These are phyloP conservation scores for Echiichthys vipera DNA, from an alignment of 2,797 vertebrate species.

Conservation along the genomic window DNA sequence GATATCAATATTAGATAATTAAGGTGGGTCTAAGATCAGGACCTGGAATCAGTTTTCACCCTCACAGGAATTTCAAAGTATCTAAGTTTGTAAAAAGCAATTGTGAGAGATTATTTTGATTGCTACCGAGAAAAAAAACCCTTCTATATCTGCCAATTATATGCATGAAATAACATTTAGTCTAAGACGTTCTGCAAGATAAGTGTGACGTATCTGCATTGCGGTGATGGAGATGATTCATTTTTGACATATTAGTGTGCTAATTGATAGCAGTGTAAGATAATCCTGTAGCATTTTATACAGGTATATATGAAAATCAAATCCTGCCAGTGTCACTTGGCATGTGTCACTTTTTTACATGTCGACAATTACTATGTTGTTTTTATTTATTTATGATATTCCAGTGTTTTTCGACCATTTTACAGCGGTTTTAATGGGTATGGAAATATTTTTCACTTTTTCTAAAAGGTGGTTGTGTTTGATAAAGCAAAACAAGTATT, in stretches of 20 bases:
- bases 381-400: not conserved
- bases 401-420: not conserved
- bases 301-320: conserved; percentile 27
- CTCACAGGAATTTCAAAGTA: not conserved
- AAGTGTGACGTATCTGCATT: not conserved
- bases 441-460: not conserved
- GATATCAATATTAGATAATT: not conserved
- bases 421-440: not conserved
- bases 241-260: not conserved
- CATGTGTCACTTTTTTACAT: conserved; percentile 27
- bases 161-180: conserved; percentile 34
- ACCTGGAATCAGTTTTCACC: not conserved
- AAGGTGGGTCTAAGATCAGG: not conserved
- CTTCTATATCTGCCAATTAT: conserved; percentile 16
- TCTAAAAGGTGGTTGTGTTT: not conserved
- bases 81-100: not conserved
- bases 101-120: conserved; percentile 8
- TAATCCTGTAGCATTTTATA: conserved; percentile 17
- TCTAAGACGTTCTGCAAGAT: conserved; percentile 8
- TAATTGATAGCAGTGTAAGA: conserved; percentile 13
- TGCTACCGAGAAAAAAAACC: conserved; percentile 6
- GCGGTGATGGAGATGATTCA: not conserved
- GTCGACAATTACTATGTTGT: not conserved
- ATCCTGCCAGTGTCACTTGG: conserved; percentile 11
- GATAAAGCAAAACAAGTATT: not conserved